Base-by-base conservation (phyloP, 2,113 vertebrate genomes). In the Phyllostomus discolor region DNA sequence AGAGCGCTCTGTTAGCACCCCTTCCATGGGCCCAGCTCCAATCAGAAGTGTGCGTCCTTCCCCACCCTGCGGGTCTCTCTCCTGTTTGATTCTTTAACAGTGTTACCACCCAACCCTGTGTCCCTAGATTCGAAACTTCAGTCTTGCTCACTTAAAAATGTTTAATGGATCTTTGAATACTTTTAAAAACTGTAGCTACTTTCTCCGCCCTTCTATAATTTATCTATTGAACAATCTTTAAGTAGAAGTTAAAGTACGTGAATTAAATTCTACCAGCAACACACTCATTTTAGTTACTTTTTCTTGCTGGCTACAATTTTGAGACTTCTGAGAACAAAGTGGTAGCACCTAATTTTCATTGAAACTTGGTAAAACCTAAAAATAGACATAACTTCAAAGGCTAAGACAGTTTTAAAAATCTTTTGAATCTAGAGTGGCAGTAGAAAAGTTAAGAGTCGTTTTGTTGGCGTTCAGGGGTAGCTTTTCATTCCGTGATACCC, bases 41-140 rank as follows among this genome's bases (percentile, higher is more conserved):
- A 2, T 3, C 31, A 2, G 0, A 5, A 7, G 20, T 9, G 33
- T 35, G 16, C 31, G 3, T 5, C n/a, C 20, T 9, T 33, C 59
- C 26, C 50, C 10, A 24, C 76, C 38, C 59, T 24, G 3, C 10
- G 52, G 2, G 10, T 12, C 16, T 3, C 31, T 48, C 88, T 62
- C 38, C 14, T 4, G 52, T 33, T 62, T 79, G 28, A 62, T 26
- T 54, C 48, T 38, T 83, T 50, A 72, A 24, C 7, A 9, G 33
- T 59, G 50, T 59, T 41, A 52, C 41, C 43, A 43, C 8, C 54
- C 62, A 41, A 12, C 35, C n/a, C 31, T 41, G 19, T 38, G 33
- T 50, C 4, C 17, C 12, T 76, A 20, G n/a, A 69, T 43, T 35
- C 0, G 4, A 35, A 70, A 75, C 14, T 73, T 59, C 59, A 6